A percentile compares a stretch with the other conserved stretches of the same genome.
These are phyloP conservation scores for Sakesphorus luctuosus DNA, from an alignment of 2,113 vertebrate genomes.

Conservation along the genomic window DNA sequence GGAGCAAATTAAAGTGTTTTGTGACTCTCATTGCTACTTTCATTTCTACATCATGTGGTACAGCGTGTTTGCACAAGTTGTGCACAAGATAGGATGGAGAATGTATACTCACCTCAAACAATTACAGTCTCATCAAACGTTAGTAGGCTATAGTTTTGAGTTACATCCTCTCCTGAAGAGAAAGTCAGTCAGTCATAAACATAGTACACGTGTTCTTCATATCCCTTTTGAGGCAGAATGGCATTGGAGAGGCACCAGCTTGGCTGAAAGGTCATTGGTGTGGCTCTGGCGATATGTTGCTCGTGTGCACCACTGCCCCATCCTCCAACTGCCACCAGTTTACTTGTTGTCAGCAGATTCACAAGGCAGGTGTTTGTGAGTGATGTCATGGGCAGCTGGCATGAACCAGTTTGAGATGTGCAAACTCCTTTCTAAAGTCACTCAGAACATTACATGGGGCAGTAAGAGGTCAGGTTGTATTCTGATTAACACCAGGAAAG, in stretches of 20 bases:
- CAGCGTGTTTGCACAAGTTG: neutral
- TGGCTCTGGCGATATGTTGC: neutral
- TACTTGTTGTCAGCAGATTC: neutral
- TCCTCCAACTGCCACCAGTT: neutral
- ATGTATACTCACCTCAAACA: neutral
- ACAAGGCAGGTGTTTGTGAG: neutral
- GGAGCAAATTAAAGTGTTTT: neutral
- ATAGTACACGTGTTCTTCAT: neutral
- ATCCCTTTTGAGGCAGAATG: neutral
- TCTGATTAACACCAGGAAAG: neutral
- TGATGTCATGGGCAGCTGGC: neutral
- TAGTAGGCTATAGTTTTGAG: neutral
- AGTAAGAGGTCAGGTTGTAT: neutral
- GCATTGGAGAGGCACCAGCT: neutral
- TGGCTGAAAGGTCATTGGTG: accelerated
- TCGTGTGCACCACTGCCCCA: neutral
- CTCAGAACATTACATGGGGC: neutral
- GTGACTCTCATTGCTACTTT: slow-evolving; percentile 4
- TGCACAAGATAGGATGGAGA: slow-evolving; percentile 6
- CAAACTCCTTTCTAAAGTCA: neutral
- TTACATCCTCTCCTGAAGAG: neutral
- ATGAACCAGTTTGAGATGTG: neutral
- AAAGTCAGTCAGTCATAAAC: neutral
- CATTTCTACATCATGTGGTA: neutral
- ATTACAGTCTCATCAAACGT: neutral